Conservation (phyloP, 2,797 vertebrate species). For the Helicolenus hilgendorfi region DNA sequence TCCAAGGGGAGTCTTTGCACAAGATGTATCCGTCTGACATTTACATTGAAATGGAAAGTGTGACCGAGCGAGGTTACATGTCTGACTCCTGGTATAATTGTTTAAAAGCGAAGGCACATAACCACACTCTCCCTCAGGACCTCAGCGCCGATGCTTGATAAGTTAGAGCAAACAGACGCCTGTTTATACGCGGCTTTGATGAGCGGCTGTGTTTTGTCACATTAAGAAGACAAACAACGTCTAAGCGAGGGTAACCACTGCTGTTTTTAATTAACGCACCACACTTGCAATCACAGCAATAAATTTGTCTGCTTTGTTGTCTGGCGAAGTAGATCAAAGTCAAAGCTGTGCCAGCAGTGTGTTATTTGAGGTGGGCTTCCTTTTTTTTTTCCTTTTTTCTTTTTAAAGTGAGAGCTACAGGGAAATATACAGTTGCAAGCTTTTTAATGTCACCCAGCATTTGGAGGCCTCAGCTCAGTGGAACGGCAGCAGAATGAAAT, state of each 20-base stretch:
- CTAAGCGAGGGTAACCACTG: conserved; percentile 70
- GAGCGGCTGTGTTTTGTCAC: conserved; percentile 75
- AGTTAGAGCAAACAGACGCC: conserved; percentile 80
- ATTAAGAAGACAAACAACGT: conserved; percentile 85
- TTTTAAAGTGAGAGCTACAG: conserved; percentile 28
- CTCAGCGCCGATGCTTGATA: conserved; percentile 62
- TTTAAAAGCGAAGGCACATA: conserved; percentile 57
- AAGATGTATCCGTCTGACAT: conserved; percentile 65
- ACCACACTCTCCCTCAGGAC: conserved; percentile 55
- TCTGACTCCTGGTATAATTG: conserved; percentile 62
- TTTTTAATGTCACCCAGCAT: conserved; percentile 68
- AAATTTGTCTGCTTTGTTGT: conserved; percentile 73
- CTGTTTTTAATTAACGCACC: conserved; percentile 87
- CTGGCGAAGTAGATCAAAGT: conserved; percentile 84
- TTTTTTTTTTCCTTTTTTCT: conserved; percentile 30
- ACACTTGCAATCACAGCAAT: conserved; percentile 80
- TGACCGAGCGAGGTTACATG: conserved; percentile 34
- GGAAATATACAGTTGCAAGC: conserved; percentile 63
- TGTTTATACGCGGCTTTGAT: conserved; percentile 83
- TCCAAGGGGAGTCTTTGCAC: conserved; percentile 43
- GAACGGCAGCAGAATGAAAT: conserved; percentile 46
- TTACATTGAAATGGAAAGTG: conserved; percentile 69
- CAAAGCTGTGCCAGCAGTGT: conserved; percentile 62
- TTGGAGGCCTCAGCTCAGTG: conserved; percentile 41
- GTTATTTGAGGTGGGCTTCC: conserved; percentile 42